phyloP scores from a whole-genome alignment of 2,797 vertebrate genomes.

The Onychomys torridus region DNA sequence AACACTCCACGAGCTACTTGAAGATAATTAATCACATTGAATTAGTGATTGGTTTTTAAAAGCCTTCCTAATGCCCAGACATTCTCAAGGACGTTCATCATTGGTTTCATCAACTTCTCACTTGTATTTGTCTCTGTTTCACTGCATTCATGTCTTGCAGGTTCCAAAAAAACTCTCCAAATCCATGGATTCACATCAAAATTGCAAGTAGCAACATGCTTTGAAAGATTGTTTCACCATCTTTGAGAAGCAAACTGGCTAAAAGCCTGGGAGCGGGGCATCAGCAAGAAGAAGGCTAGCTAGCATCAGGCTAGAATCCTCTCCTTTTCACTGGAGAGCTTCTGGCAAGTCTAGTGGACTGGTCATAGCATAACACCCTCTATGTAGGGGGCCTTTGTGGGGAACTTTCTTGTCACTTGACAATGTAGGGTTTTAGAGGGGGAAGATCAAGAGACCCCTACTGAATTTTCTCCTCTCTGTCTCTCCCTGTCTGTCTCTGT shows the following conservation, averaged over 20 bases:
- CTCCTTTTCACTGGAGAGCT: neutral
- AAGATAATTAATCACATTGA: slow-evolving; percentile 78
- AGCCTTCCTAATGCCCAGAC: slow-evolving; percentile 59
- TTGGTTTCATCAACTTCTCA: slow-evolving; percentile 52
- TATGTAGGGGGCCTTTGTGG: neutral
- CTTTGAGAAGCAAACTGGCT: slow-evolving; percentile 42
- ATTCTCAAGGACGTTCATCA: slow-evolving; percentile 66
- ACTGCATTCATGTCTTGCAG: neutral
- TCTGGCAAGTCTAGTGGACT: neutral
- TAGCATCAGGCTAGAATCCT: neutral
- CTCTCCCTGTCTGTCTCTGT: neutral
- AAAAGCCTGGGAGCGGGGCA: neutral
- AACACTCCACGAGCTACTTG: slow-evolving; percentile 74
- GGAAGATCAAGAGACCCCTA: neutral
- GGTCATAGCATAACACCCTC: neutral
- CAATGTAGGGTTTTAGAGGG: slow-evolving; percentile 3
- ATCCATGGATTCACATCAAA: slow-evolving; percentile 6
- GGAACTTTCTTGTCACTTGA: slow-evolving; percentile 4
- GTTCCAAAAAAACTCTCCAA: slow-evolving; percentile 21
- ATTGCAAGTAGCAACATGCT: neutral
- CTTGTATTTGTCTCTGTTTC: neutral
- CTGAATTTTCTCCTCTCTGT: neutral
- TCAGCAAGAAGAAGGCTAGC: slow-evolving; percentile 8
- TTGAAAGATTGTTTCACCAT: slow-evolving; percentile 17
- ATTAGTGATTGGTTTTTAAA: slow-evolving; percentile 78